A percentile compares a stretch with the other conserved stretches of the same genome.
Conservation (phyloP, 1,140 invertebrate species). For the Pachyrhynchus sulphureomaculatus region DNA sequence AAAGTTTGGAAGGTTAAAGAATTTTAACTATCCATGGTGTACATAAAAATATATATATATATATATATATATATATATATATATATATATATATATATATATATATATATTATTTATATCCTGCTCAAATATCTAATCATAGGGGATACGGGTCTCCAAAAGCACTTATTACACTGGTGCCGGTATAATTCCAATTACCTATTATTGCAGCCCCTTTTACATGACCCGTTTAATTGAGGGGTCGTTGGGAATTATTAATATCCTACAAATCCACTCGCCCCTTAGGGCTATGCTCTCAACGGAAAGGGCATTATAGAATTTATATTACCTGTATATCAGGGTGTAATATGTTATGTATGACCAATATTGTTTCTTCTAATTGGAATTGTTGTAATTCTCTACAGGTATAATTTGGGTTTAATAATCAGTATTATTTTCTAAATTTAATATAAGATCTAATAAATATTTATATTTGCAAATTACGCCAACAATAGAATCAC, state of each 20-base stretch:
- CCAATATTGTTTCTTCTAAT: constrained; percentile 6
- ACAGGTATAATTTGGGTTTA: not conserved
- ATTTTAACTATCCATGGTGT: too few relatives aligned
- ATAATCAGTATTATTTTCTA: not conserved
- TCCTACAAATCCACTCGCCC: constrained; percentile 18
- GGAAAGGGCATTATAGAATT: constrained; percentile 22
- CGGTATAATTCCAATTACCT: constrained; percentile 18
- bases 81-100: too few relatives aligned
- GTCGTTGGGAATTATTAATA: constrained; percentile 24
- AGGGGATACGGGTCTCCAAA: constrained; percentile 1
- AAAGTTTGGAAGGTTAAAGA: too few relatives aligned
- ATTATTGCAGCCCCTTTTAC: constrained; percentile 17
- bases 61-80: too few relatives aligned
- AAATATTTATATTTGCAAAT: too few relatives aligned
- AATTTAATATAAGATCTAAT: too few relatives aligned
- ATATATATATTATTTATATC: too few relatives aligned
- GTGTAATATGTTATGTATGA: constrained; percentile 4
- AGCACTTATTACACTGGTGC: constrained; percentile 11
- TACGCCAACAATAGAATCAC: too few relatives aligned
- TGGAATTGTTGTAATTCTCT: not conserved
- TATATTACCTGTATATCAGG: constrained; percentile 20
- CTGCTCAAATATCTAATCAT: not conserved
- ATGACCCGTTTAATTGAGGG: constrained; percentile 26
- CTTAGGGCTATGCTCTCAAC: constrained; percentile 6
- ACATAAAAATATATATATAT: too few relatives aligned